Base-by-base conservation (phyloP, 2,797 vertebrate genomes). In the Bovichtus variegatus region DNA sequence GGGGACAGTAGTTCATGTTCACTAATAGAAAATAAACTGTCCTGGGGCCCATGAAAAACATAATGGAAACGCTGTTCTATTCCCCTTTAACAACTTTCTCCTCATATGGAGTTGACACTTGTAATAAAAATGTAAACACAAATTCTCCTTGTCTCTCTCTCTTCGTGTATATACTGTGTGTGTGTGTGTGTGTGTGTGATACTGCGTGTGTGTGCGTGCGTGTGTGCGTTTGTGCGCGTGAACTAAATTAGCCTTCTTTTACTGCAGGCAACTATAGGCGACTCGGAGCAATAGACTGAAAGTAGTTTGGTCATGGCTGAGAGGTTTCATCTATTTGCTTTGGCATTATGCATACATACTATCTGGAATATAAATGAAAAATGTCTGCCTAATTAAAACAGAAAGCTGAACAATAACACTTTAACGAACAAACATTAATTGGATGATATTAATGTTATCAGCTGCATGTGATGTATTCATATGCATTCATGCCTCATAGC, bases 71-170 rank as follows among this genome's bases (percentile, higher is more conserved):
- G 18, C 76, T 70, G 74, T 62, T 84, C 67, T 74, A 40, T 83
- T 88, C 78, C 73, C 74, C 67, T 74, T 86, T 83, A 87, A 91
- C 89, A 89, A 90, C 78, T 71, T 86, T 91, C 87, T 81, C 78
- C 76, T 87, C 85, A 89, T 88, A 72, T 76, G 46, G 67, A 62
- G 43, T 76, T 85, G 81, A 89, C 82, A 85, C 75, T 77, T 79
- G 68, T 79, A 85, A 87, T 85, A 86, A 89, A 90, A 89, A 88
- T 88, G 76, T 88, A 88, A 90, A 91, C 78, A 83, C 75, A 76
- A 81, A 75, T 69, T 34, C 63, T 82, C 67, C 57, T 47, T 59
- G 25, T 76, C 76, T n/a, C 36, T 58, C n/a, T 19, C 61, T 29
- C 6, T 66, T n/a, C 8, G n/a, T 2, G n/a, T n/a, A n/a, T n/a